Evolutionary conservation across 2,113 vertebrate genomes (phyloP).

Genomic region (Hepsetus odoe): DNA sequence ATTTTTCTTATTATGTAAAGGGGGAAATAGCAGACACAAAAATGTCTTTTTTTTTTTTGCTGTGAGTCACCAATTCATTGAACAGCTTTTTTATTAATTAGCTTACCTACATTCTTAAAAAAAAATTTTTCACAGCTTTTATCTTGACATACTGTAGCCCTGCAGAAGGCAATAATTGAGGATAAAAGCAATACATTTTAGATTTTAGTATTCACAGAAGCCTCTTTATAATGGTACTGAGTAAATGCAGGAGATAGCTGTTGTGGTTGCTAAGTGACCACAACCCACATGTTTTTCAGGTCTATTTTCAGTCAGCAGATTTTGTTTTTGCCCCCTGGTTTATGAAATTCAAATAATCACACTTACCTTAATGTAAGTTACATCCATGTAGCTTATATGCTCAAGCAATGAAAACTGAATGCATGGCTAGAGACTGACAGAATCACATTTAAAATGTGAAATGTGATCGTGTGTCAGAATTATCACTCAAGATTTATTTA

Average conservation of each 20-base stretch:
- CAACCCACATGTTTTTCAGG: not conserved
- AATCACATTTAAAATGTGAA: no score
- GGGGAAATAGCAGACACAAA: no score
- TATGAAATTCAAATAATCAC: slow-evolving; percentile 14
- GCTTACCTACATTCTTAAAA: not conserved
- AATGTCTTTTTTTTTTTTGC: not conserved
- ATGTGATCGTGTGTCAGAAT: no score
- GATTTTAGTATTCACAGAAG: slow-evolving; percentile 3
- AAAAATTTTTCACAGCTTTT: slow-evolving; percentile 1
- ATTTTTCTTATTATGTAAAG: no score
- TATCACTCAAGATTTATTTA: no score
- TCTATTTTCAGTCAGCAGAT: slow-evolving; percentile 2
- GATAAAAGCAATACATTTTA: not conserved
- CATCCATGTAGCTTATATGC: not conserved
- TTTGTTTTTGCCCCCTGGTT: slow-evolving; percentile 4
- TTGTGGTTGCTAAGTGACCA: slow-evolving; percentile 28
- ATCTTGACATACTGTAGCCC: not conserved
- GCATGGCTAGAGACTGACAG: not conserved
- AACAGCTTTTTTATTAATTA: not conserved
- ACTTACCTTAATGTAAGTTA: not conserved
- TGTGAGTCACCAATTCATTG: not conserved
- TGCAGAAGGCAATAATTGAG: not conserved
- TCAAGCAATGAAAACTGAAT: not conserved
- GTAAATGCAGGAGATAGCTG: not conserved
- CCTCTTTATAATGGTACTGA: not conserved